Evolutionary conservation across 2,797 vertebrate species (phyloP).

Genomic region (Chelon labrosus): DNA sequence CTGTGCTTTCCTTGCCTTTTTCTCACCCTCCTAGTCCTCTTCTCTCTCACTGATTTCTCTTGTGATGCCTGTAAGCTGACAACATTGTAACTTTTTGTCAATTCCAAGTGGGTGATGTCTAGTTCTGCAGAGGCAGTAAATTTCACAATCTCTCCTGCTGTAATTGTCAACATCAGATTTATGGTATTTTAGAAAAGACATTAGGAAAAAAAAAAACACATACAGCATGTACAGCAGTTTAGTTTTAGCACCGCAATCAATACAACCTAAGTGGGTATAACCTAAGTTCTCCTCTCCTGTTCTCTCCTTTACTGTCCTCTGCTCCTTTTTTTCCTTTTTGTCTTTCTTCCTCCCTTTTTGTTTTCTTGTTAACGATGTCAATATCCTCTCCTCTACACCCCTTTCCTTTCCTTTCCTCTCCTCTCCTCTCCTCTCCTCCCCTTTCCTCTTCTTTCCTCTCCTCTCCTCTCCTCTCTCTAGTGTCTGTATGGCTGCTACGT

Average conservation of each 20-base stretch:
- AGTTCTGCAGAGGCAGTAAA: slow-evolving; percentile 64
- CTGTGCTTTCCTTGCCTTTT: slow-evolving; percentile 25
- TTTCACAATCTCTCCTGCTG: slow-evolving; percentile 66
- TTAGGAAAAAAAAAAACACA: slow-evolving; percentile 85
- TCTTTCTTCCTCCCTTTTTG: slow-evolving; percentile 61
- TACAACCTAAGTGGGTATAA: slow-evolving; percentile 80
- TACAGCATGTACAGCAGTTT: slow-evolving; percentile 82
- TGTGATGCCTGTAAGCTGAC: slow-evolving; percentile 47
- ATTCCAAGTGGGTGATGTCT: slow-evolving; percentile 59
- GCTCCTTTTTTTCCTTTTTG: slow-evolving; percentile 56
- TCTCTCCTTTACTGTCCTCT: slow-evolving; percentile 66
- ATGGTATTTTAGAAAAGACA: slow-evolving; percentile 74
- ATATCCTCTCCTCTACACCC: slow-evolving; percentile 32
- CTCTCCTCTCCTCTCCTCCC: slow-evolving; percentile 9
- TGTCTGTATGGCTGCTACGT: slow-evolving; percentile 99
- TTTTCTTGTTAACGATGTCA: slow-evolving; percentile 42
- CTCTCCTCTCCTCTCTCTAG: slow-evolving; percentile 82
- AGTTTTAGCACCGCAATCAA: slow-evolving; percentile 71
- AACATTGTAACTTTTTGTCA: slow-evolving; percentile 60
- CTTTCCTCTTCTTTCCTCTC: slow-evolving; percentile 40
- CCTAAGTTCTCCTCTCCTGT: slow-evolving; percentile 77
- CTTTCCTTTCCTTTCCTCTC: slow-evolving; percentile 20
- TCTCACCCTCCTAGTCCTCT: slow-evolving; percentile 27
- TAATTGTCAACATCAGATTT: slow-evolving; percentile 66
- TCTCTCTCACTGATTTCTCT: slow-evolving; percentile 54